Conservation (phyloP, 2,888 invertebrate genomes). For the Resseliella maxima region DNA sequence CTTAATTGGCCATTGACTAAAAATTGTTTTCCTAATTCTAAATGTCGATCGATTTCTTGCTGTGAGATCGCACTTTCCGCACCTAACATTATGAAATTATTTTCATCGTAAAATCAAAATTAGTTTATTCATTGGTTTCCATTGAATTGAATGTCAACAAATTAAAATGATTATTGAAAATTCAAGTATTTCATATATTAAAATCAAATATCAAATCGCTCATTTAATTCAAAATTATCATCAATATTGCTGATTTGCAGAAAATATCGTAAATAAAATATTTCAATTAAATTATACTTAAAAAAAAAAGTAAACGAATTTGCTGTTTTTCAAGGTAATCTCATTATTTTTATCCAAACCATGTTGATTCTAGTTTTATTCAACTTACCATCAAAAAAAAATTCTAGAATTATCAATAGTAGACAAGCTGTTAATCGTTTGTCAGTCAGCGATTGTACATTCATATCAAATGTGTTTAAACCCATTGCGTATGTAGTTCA, state of each 20-base stretch:
- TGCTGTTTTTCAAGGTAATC: no score
- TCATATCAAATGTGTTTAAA: constrained; percentile 69
- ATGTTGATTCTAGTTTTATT: neutral
- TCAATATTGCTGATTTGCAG: no score
- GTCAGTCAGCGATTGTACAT: constrained; percentile 70
- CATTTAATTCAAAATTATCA: no score
- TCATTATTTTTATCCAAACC: no score
- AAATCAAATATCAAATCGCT: no score
- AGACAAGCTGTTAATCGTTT: constrained; percentile 76
- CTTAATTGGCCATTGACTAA: constrained; percentile 92
- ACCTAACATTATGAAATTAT: constrained; percentile 71
- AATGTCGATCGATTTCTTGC: constrained; percentile 89
- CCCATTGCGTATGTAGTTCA: constrained; percentile 55
- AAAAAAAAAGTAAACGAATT: no score
- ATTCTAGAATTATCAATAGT: constrained; percentile 75
- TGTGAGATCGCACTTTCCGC: constrained; percentile 74
- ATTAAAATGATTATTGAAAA: no score
- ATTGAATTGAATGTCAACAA: no score
- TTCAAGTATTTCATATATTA: no score
- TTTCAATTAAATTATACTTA: no score
- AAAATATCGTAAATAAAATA: no score
- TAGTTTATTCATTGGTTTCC: neutral
- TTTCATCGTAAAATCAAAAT: neutral
- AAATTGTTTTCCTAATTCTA: constrained; percentile 93
- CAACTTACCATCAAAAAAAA: constrained; percentile 76